These are phyloP conservation scores for Entomobrya multifasciata DNA, from an alignment of 2,888 invertebrate genomes.

Conservation along the genomic window DNA sequence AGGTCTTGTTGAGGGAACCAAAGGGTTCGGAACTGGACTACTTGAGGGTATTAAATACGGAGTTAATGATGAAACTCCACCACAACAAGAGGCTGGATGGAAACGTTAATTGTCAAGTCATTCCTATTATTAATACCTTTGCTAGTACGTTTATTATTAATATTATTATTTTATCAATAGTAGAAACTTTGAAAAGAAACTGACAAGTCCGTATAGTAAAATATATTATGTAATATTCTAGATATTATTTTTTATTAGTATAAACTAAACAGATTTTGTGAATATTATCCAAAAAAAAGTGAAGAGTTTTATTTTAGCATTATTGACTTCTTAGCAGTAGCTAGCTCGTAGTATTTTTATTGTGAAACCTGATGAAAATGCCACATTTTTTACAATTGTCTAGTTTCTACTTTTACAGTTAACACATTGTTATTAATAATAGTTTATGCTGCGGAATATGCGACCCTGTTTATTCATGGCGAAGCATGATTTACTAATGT, in stretches of 20 bases:
- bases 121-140: conserved; percentile 67
- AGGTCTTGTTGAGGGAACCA: conserved; percentile 79
- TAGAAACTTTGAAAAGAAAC: conserved; percentile 26
- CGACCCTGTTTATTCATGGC: no score
- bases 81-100: conserved; percentile 76
- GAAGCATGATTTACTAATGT: no score
- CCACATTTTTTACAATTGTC: conserved; percentile 34
- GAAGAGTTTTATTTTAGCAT: not conserved
- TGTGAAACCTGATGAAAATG: conserved; percentile 42
- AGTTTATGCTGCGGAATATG: not conserved
- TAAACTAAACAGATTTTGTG: not conserved
- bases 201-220: conserved; percentile 55
- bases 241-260: conserved; percentile 12
- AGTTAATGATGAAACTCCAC: conserved; percentile 79
- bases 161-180: conserved; percentile 48
- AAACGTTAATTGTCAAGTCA: conserved; percentile 73
- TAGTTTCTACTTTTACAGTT: conserved; percentile 20
- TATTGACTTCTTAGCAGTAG: not conserved
- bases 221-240: conserved; percentile 36
- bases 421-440: conserved; percentile 35
- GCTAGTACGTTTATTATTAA: conserved; percentile 65
- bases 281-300: conserved; percentile 25
- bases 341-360: conserved; percentile 25
- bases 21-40: conserved; percentile 79
- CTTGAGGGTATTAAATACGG: conserved; percentile 79